Percentiles rank a stretch among this genome's conserved stretches.
phyloP scores from a whole-genome alignment of 2,888 invertebrate species.

The Meliscaeva auricollis region DNA sequence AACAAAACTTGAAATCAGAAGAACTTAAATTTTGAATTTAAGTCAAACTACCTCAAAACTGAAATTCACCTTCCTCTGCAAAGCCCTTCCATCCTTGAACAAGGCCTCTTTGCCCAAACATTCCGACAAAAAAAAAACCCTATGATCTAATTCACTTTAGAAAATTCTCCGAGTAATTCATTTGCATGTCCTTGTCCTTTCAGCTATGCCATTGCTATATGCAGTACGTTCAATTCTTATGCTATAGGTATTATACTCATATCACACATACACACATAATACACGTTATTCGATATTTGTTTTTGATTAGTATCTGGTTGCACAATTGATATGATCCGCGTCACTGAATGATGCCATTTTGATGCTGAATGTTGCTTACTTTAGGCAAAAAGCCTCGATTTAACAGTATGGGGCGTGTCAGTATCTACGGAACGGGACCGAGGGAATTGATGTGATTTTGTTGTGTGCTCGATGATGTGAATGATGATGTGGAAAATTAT shows the following conservation, averaged over 20 bases:
- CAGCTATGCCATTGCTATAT: background rate
- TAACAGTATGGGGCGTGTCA: too few relatives aligned
- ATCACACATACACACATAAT: too few relatives aligned
- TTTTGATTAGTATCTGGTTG: conserved; percentile 73
- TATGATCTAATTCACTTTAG: conserved; percentile 40
- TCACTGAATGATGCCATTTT: conserved; percentile 61
- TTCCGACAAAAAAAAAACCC: conserved; percentile 1
- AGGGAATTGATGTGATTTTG: conserved; percentile 14
- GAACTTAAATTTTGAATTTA: too few relatives aligned
- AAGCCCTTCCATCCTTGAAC: background rate
- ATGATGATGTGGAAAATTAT: conserved; percentile 58
- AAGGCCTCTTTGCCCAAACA: conserved; percentile 6
- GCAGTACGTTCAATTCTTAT: conserved; percentile 21
- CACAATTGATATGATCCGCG: conserved; percentile 66
- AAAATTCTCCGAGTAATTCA: conserved; percentile 19
- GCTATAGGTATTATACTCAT: background rate
- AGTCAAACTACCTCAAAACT: background rate
- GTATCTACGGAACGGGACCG: too few relatives aligned
- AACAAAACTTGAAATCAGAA: too few relatives aligned
- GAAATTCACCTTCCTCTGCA: background rate
- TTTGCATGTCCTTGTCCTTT: conserved; percentile 30
- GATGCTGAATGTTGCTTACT: conserved; percentile 45
- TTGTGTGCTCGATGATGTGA: conserved; percentile 47
- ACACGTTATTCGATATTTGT: conserved; percentile 62
- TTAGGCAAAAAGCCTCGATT: conserved; percentile 8